Evolutionary conservation across 2,888 invertebrate genomes (phyloP).

Genomic region (Allacma fusca): DNA sequence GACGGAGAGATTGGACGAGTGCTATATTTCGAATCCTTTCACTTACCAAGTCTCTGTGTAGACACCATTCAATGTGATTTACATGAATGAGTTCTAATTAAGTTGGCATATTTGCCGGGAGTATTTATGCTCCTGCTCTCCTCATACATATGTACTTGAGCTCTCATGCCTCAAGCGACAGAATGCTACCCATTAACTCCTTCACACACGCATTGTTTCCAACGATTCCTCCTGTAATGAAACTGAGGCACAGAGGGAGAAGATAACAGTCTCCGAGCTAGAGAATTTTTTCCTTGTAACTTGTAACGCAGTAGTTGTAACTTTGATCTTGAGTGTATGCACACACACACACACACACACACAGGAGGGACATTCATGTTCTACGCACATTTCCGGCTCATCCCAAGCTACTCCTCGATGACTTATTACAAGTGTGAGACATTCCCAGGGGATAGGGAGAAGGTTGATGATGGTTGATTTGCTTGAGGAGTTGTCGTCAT

Average conservation of each 20-base stretch:
- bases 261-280: background rate
- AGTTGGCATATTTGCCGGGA: background rate
- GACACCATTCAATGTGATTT: background rate
- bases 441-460: no score
- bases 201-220: background rate
- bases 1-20: background rate
- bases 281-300: background rate
- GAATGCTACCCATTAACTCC: background rate
- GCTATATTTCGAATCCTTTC: background rate
- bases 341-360: background rate
- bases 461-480: no score
- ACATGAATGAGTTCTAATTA: conserved; percentile 11
- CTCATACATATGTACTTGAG: background rate
- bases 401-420: background rate
- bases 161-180: background rate
- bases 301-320: no score
- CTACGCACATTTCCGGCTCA: background rate
- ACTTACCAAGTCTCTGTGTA: background rate
- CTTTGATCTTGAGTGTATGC: conserved; percentile 8
- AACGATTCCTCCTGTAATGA: background rate
- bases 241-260: background rate
- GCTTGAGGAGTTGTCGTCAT: no score
- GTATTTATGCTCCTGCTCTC: background rate
- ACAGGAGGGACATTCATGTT: background rate
- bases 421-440: no score